Conservation (phyloP, 1,140 invertebrate species). For the Euura lappo region DNA sequence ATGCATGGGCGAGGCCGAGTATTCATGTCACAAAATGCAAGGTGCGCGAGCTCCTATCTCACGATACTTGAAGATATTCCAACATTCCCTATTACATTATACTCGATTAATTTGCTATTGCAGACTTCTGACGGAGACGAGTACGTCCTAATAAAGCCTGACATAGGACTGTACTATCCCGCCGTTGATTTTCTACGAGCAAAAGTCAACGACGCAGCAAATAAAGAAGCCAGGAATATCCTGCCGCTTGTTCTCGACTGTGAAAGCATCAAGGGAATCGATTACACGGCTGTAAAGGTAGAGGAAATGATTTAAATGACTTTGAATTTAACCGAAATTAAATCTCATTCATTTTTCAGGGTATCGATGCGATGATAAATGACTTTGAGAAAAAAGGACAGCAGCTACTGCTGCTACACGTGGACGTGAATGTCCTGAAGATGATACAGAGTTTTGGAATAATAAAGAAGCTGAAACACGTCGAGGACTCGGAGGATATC, state of each 20-base stretch:
- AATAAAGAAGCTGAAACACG: constrained; percentile 35
- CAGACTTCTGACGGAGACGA: constrained; percentile 48
- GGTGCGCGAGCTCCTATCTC: constrained; percentile 39
- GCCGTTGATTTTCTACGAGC: constrained; percentile 65
- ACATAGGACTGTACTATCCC: constrained; percentile 71
- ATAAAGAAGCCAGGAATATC: constrained; percentile 41
- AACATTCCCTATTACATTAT: background rate
- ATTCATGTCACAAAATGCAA: constrained; percentile 48
- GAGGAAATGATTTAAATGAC: constrained; percentile 26
- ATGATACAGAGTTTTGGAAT: constrained; percentile 36
- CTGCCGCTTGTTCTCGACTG: constrained; percentile 68
- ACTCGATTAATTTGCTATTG: constrained; percentile 3
- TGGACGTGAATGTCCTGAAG: constrained; percentile 34
- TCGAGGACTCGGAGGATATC: constrained; percentile 41
- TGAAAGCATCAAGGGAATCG: constrained; percentile 64
- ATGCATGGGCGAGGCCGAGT: constrained; percentile 58
- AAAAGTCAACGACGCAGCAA: constrained; percentile 57
- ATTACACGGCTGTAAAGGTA: constrained; percentile 70
- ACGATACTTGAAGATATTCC: too few species aligned
- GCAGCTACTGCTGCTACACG: constrained; percentile 49
- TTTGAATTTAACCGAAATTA: constrained; percentile 29
- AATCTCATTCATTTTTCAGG: constrained; percentile 33
- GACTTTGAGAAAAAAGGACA: constrained; percentile 46
- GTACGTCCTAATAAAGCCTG: constrained; percentile 65
- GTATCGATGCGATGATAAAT: constrained; percentile 47